These are phyloP conservation scores for Caenorhabditis becei DNA, from an alignment of 2,888 invertebrate genomes.

Conservation along the genomic window DNA sequence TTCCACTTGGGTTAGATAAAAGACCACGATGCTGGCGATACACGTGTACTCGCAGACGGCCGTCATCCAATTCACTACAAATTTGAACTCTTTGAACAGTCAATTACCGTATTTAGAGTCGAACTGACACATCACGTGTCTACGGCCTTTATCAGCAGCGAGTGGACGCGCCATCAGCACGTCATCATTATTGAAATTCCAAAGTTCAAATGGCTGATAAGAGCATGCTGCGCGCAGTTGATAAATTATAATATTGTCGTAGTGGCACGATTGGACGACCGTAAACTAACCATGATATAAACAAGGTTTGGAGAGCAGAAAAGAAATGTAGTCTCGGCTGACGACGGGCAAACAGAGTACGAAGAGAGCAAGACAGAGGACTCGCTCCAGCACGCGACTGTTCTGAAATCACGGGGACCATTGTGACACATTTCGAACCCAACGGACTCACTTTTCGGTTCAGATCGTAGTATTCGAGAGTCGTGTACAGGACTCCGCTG, in stretches of 20 bases:
- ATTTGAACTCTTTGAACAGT: slow-evolving; percentile 46
- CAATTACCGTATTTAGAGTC: slow-evolving; percentile 1
- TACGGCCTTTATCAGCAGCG: slow-evolving; percentile 13
- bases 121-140: slow-evolving; percentile 29
- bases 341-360: slow-evolving; percentile 52
- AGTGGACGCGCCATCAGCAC: slow-evolving; percentile 17
- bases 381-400: slow-evolving; percentile 51
- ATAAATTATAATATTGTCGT: slow-evolving; percentile 22
- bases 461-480: slow-evolving; percentile 42
- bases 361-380: slow-evolving; percentile 44
- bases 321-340: slow-evolving; percentile 38
- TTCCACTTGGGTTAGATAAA: slow-evolving; percentile 44
- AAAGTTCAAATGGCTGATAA: slow-evolving; percentile 41
- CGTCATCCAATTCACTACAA: slow-evolving; percentile 41
- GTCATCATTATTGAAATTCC: slow-evolving; percentile 31
- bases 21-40: slow-evolving; percentile 42
- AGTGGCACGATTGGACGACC: slow-evolving; percentile 4
- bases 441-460: slow-evolving; percentile 18
- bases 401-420: slow-evolving; percentile 28
- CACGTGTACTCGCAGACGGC: slow-evolving; percentile 60
- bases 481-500: slow-evolving; percentile 22
- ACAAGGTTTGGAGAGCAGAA: slow-evolving; percentile 47
- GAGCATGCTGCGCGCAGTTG: slow-evolving; percentile 23
- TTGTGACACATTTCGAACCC: too few relatives aligned
- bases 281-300: slow-evolving; percentile 43